phyloP scores from a whole-genome alignment of 2,113 vertebrate genomes.

The Xiphophorus hellerii region DNA sequence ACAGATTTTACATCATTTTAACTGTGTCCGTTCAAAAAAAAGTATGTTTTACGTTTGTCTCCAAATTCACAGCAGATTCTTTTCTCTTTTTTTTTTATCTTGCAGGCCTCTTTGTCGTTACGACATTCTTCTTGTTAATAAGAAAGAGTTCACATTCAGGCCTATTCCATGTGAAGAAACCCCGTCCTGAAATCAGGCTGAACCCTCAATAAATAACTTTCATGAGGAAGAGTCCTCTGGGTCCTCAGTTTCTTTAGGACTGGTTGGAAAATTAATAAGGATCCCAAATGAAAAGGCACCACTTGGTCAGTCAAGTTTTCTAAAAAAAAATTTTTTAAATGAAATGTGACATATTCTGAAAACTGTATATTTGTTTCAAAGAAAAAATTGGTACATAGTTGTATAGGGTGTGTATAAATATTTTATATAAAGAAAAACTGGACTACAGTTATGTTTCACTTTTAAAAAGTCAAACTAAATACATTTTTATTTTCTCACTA shows the following conservation, averaged over 20 bases:
- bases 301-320: neutral
- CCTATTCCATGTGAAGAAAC: slow-evolving; percentile 82
- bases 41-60: neutral
- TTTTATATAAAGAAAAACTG: neutral
- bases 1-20: neutral
- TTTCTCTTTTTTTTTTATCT: neutral
- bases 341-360: neutral
- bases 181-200: slow-evolving; percentile 69
- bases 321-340: neutral
- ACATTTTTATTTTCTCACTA: neutral
- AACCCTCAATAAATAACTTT: too few species aligned
- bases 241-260: neutral
- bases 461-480: neutral
- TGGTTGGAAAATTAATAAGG: neutral
- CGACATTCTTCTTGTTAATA: slow-evolving; percentile 86
- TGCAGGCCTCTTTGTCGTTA: slow-evolving; percentile 88
- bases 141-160: slow-evolving; percentile 77
- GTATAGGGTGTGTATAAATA: neutral
- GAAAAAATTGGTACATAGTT: neutral
- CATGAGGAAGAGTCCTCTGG: neutral
- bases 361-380: neutral
- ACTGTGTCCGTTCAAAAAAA: neutral
- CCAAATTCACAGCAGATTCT: neutral
- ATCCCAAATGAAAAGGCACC: neutral
- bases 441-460: neutral